phyloP scores from a whole-genome alignment of 2,113 vertebrate genomes.

The Gallinago undulata region DNA sequence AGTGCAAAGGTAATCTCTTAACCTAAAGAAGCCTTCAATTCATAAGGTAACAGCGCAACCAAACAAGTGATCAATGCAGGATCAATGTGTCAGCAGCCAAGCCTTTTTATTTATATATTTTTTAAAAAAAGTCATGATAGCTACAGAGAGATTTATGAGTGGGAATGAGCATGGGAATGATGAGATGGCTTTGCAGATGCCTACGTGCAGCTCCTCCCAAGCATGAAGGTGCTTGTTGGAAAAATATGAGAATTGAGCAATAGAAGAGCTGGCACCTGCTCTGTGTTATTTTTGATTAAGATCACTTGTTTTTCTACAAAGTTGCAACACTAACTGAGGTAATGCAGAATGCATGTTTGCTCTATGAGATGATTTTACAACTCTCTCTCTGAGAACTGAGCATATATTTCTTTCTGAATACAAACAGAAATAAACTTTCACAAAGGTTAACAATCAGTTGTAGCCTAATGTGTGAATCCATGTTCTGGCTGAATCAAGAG shows the following conservation, averaged over 20 bases:
- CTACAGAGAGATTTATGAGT: background rate
- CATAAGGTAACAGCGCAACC: background rate
- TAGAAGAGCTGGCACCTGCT: background rate
- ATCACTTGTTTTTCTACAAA: conserved; percentile 11
- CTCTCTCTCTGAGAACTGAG: background rate
- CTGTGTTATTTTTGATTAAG: background rate
- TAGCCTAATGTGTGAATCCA: background rate
- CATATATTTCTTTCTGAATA: background rate
- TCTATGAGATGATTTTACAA: background rate
- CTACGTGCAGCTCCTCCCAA: background rate
- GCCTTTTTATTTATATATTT: background rate
- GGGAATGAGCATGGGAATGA: background rate
- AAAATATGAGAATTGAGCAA: background rate
- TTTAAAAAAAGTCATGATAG: background rate
- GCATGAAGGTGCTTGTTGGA: conserved; percentile 32
- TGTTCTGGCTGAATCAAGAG: background rate
- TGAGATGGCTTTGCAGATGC: background rate
- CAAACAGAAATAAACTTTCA: background rate
- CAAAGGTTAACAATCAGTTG: background rate
- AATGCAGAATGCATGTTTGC: background rate
- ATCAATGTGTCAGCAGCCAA: background rate
- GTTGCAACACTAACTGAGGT: conserved; percentile 2
- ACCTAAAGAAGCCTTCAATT: background rate
- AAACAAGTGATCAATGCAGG: background rate
- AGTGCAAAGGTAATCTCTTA: background rate